A percentile compares a stretch with the other conserved stretches of the same genome.
phyloP scores from a whole-genome alignment of 2,113 vertebrate genomes.

The Dasyornis broadbenti region DNA sequence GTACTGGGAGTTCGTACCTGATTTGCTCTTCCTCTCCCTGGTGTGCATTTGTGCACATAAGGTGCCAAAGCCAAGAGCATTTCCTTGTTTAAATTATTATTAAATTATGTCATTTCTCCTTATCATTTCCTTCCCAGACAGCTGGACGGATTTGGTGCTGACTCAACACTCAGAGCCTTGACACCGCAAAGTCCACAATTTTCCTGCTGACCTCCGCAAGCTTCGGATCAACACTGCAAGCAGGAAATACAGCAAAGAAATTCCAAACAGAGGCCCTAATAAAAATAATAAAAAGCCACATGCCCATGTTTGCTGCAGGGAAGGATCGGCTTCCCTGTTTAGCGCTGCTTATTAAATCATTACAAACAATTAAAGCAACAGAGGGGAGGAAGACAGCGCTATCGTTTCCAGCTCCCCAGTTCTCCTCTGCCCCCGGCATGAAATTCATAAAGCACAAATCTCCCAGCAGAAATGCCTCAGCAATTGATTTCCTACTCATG shows the following conservation, averaged over 20 bases:
- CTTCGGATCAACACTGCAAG: not conserved
- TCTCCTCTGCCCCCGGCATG: not conserved
- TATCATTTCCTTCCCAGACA: not conserved
- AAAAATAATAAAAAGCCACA: not conserved
- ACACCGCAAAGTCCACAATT: not conserved
- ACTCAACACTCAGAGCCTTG: not conserved
- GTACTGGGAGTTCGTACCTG: too few relatives aligned
- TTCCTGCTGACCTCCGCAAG: not conserved
- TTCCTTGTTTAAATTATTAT: not conserved
- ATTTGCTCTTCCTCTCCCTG: not conserved
- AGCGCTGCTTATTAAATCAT: conserved; percentile 31
- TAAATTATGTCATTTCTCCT: not conserved
- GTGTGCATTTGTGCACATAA: fast-evolving
- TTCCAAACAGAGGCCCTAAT: not conserved
- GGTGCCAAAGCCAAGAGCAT: not conserved
- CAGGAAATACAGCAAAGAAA: not conserved
- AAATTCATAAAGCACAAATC: conserved; percentile 11
- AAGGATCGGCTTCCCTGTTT: conserved; percentile 2
- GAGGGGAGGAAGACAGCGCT: not conserved
- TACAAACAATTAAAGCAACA: conserved; percentile 45
- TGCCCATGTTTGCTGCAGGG: not conserved
- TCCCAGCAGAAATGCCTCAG: not conserved
- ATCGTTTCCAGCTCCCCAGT: not conserved
- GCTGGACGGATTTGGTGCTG: fast-evolving
- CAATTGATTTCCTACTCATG: not conserved